Conservation (phyloP, 1,140 invertebrate genomes). For the Rhopalosiphum maidis region DNA sequence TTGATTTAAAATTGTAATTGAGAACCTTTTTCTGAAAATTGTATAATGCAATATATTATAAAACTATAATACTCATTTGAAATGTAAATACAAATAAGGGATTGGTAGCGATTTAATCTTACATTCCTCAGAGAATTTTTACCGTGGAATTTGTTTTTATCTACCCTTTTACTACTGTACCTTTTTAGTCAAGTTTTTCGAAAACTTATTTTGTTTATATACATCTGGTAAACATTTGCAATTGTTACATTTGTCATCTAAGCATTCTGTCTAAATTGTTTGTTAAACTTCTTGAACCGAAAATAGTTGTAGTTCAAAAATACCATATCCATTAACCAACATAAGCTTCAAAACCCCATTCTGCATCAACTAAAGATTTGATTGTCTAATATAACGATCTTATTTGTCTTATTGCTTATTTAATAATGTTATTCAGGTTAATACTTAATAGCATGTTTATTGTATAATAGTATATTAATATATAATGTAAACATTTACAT, state of each 20-base stretch:
- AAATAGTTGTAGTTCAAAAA: conserved; percentile 4
- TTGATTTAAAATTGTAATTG: background rate
- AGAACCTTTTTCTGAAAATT: background rate
- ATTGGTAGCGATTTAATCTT: background rate
- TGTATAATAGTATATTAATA: background rate
- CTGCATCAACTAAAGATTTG: background rate
- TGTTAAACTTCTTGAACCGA: background rate
- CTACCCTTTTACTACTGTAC: background rate
- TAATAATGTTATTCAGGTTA: background rate
- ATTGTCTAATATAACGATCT: background rate
- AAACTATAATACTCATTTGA: background rate
- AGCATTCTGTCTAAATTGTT: background rate
- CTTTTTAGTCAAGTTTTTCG: background rate
- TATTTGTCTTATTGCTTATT: background rate
- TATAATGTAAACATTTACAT: background rate
- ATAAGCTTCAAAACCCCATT: background rate
- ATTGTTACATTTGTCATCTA: background rate
- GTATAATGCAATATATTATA: background rate
- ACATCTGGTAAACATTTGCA: background rate
- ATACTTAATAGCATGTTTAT: background rate
- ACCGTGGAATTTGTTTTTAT: background rate
- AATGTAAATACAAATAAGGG: background rate
- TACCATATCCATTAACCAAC: background rate
- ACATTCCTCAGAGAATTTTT: background rate
- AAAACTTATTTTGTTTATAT: background rate